Evolutionary conservation across 2,797 vertebrate genomes (phyloP).

Genomic region (Taenioides sp.): DNA sequence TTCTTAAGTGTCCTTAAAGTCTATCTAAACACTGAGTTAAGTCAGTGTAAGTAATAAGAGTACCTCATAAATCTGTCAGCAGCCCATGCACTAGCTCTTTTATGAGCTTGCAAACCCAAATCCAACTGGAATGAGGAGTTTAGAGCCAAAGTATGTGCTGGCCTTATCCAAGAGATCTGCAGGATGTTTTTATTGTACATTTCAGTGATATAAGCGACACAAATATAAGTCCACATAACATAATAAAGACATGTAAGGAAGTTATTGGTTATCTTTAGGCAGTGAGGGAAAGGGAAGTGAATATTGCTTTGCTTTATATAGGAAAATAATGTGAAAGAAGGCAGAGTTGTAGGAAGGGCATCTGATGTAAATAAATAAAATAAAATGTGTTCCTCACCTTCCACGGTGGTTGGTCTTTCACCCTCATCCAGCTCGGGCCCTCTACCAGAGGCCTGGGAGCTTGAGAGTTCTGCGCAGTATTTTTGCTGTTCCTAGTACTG

Average conservation of each 20-base stretch:
- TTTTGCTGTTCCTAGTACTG: no score
- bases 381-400: no score
- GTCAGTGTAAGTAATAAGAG: slow-evolving; percentile 8
- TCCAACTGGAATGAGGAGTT: slow-evolving; percentile 2
- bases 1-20: slow-evolving; percentile 6
- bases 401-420: no score
- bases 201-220: neutral
- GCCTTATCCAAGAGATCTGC: slow-evolving; percentile 2
- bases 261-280: neutral
- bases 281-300: neutral
- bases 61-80: slow-evolving; percentile 3
- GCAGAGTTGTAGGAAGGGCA: no score
- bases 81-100: neutral
- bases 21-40: slow-evolving; percentile 15
- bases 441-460: no score
- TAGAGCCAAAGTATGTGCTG: neutral
- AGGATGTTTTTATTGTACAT: slow-evolving; percentile 4
- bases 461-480: no score
- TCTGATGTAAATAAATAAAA: neutral
- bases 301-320: neutral
- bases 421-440: no score
- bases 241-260: neutral
- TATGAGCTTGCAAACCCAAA: neutral
- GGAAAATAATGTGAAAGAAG: neutral
- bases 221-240: neutral